Evolutionary conservation across 2,888 invertebrate species (phyloP), one percentile per base, ranked within the genome.

Genomic region (Plutella xylostella): DNA sequence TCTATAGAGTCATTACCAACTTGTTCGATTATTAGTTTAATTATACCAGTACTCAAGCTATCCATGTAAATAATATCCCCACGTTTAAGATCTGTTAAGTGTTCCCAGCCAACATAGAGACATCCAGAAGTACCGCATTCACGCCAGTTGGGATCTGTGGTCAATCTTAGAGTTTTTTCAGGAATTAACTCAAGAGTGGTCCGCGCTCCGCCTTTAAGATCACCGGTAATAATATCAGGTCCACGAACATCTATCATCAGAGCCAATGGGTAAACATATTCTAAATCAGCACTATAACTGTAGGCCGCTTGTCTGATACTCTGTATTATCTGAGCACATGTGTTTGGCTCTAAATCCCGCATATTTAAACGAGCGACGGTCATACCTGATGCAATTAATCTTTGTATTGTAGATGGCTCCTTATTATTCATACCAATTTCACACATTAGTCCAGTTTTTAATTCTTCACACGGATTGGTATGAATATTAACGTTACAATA

Each of bases 111-210:
- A 20, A 88, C 66, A 56, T 74, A 88, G 21, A 88, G 72, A 61
- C 86, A 85, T 46, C 86, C 85, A 34, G 72, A 60, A 7, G 80
- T 86, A 2, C 87, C 87, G 52, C 80, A 71, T 54, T 87, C 85
- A 46, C 82, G 74, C 74, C 86, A 88, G 41, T 68, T 72, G 4
- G 71, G 53, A 56, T 87, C 86, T 1, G 78, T 83, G 11, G 87
- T 87, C 35, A 88, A 51, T 49, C 79, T 68, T 9, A 86, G 73
- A 14, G 63, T 64, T 42, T 74, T 64, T 34, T 71, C 67, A 58
- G 73, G 58, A 6, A 64, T 42, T 21, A 85, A 58, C 53, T 79
- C 75, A 46, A 78, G 49, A 11, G 70, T 72, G 4, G 71, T 54
- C 25, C 59, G 61, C 1, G 70, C 67, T n/a, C 78, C 80, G 14